Base-by-base conservation (phyloP, 1,140 invertebrate genomes). In the Mylabris phalerata region DNA sequence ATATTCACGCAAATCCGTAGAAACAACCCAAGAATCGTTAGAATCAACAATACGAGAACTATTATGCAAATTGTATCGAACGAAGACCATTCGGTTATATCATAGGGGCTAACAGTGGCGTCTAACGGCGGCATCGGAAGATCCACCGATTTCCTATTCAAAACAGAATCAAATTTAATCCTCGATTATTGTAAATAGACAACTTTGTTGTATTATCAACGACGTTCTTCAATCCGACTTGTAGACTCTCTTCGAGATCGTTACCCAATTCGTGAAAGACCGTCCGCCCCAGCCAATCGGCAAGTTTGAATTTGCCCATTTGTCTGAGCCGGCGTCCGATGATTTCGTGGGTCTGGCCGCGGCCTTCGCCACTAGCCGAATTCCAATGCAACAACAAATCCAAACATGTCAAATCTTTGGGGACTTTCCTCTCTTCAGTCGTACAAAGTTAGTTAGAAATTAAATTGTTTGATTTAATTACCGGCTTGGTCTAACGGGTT, bases 321-420 rank as follows among this genome's bases (percentile, higher is more conserved):
- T 84, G 81, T 27, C 78, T 73, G 7, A 85, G 64, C 59, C 81
- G 75, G 40, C 75, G 77, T 38, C 70, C 69, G 5, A 84, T 51
- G 25, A 71, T 51, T 61, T 79, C 76, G 59, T 84, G 82, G 10
- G 77, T 79, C 61, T 78, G 75, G 1, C 78, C 78, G 61, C 70
- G 73, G 2, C 81, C 83, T 65, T 79, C 76, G 0, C 71, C 67
- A 2, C 68, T 69, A 3, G 73, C 69, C 40, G 71, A 73, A 40
- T 81, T 83, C 82, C 82, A 84, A 51, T 81, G 74, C 1, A 81
- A 38, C 0, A 85, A 70, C 26, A 80, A 75, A 25, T 75, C 67
- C 3, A 82, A 59, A 62, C 84, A 85, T 3, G 78, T 62, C 2
- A 77, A 66, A 26, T 79, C 75, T 61, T 77, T 72, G 27, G 77